Evolutionary conservation across 2,113 vertebrate genomes (phyloP).

Genomic region (Puma concolor): DNA sequence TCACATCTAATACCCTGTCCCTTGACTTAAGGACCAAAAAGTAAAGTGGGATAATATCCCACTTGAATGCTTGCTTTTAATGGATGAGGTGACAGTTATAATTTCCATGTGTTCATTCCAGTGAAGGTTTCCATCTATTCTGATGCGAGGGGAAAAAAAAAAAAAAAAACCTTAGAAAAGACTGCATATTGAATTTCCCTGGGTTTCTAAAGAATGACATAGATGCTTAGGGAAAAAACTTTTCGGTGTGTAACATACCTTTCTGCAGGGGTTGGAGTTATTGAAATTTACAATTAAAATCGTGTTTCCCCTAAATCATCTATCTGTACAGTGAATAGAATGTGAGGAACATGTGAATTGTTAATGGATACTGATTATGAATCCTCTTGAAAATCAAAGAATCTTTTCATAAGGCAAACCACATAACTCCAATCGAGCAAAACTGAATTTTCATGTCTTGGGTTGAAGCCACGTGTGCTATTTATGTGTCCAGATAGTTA

Average conservation of each 20-base stretch:
- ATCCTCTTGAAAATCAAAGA: constrained; percentile 1
- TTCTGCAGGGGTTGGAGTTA: background rate
- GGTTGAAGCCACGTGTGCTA: background rate
- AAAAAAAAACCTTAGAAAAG: background rate
- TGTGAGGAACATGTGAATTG: background rate
- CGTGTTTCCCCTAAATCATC: background rate
- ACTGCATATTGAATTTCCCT: background rate
- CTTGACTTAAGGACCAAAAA: constrained; percentile 72
- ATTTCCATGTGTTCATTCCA: constrained; percentile 62
- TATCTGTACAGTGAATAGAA: background rate
- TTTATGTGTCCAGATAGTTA: background rate
- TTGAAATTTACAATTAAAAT: background rate
- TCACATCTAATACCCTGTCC: constrained; percentile 58
- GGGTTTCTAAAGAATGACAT: background rate
- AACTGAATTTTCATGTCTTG: background rate
- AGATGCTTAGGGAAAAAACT: background rate
- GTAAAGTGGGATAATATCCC: constrained; percentile 58
- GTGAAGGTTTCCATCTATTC: constrained; percentile 53
- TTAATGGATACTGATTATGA: background rate
- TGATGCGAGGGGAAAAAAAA: background rate
- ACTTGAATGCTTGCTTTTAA: constrained; percentile 65
- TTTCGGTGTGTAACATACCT: background rate
- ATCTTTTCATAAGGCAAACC: background rate
- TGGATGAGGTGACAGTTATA: constrained; percentile 65
- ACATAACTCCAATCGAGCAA: background rate